A percentile compares a stretch with the other conserved stretches of the same genome.
Conservation (phyloP, 2,888 invertebrate genomes). For the Andrena bucephala region DNA sequence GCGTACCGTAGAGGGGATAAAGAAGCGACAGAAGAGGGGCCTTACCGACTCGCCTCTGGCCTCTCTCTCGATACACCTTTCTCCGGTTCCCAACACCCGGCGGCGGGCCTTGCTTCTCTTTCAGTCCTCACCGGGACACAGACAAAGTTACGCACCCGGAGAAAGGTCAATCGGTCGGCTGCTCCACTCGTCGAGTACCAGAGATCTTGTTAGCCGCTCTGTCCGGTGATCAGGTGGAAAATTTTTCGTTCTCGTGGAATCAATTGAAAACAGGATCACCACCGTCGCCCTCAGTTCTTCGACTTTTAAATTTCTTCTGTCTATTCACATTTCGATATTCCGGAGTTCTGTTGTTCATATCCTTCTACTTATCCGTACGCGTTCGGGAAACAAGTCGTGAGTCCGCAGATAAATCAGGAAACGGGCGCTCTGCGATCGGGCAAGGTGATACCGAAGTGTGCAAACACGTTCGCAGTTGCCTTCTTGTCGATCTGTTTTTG, state of each 20-base stretch:
- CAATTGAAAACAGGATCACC: not conserved
- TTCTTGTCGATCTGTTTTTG: constrained; percentile 26
- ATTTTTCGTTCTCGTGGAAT: constrained; percentile 1
- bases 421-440: not conserved
- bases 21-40: constrained; percentile 59
- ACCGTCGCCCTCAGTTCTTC: not conserved
- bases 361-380: not conserved
- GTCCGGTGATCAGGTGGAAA: constrained; percentile 66
- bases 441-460: constrained; percentile 32
- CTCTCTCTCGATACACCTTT: constrained; percentile 78
- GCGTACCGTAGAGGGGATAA: constrained; percentile 34
- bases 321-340: not conserved
- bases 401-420: not conserved
- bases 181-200: constrained; percentile 62
- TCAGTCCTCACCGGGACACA: constrained; percentile 82
- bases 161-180: constrained; percentile 76
- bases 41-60: constrained; percentile 66
- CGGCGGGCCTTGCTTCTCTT: constrained; percentile 75
- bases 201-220: constrained; percentile 49
- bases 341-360: not conserved
- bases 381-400: not conserved
- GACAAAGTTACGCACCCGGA: constrained; percentile 80
- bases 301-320: not conserved
- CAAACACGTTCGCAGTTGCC: not conserved
- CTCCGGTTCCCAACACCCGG: constrained; percentile 79